Conservation (phyloP, 1,140 invertebrate genomes). For the Acromyrmex charruanus region DNA sequence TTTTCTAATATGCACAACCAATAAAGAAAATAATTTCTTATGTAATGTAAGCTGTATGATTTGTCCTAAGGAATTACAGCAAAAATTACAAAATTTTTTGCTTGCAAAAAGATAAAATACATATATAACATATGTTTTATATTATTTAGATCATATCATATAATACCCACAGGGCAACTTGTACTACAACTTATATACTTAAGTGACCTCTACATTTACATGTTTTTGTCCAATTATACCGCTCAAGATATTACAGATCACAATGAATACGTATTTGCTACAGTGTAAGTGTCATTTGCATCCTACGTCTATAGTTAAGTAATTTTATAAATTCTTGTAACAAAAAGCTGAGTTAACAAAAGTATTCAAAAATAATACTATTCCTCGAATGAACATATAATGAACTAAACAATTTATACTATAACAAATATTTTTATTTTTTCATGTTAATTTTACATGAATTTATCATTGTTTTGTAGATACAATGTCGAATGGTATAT, state of each 20-base stretch:
- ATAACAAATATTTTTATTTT: background rate
- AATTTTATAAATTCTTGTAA: background rate
- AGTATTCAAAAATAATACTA: background rate
- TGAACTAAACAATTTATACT: background rate
- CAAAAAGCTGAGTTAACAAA: background rate
- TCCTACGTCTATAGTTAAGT: background rate
- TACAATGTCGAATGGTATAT: background rate
- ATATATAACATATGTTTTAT: background rate
- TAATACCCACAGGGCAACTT: background rate
- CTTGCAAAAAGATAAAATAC: background rate
- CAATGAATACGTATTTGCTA: conserved; percentile 34
- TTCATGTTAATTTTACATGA: background rate
- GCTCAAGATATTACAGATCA: conserved; percentile 33
- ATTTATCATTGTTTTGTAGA: background rate
- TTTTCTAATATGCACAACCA: background rate
- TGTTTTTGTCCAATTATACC: conserved; percentile 18
- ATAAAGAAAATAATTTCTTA: background rate
- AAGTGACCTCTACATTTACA: background rate
- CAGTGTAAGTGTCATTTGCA: conserved; percentile 16
- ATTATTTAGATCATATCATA: background rate
- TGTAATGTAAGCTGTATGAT: too few relatives aligned
- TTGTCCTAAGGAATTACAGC: background rate
- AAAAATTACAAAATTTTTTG: background rate
- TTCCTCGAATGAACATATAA: background rate
- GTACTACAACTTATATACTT: background rate